Conservation (phyloP, 2,113 vertebrate genomes). For the Scatophagus argus region DNA sequence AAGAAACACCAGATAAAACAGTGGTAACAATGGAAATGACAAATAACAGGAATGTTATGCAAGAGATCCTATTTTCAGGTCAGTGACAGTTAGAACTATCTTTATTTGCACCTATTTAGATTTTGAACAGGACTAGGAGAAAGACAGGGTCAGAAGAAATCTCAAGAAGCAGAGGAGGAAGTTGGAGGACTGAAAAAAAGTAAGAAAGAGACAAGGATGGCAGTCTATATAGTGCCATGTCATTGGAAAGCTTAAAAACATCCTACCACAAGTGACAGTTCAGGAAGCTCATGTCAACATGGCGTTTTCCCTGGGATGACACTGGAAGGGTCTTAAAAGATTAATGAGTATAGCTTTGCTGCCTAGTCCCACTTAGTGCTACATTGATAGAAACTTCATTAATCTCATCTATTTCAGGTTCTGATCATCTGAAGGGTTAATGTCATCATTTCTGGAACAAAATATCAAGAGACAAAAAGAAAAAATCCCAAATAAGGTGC, state of each 20-base stretch:
- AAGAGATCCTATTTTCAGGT: background rate
- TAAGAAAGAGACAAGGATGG: slow-evolving; percentile 23
- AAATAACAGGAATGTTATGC: background rate
- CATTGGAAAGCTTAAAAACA: slow-evolving; percentile 54
- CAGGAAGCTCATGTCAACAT: slow-evolving; percentile 61
- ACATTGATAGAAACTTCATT: slow-evolving; percentile 53
- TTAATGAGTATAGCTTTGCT: slow-evolving; percentile 63
- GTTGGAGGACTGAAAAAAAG: slow-evolving; percentile 34
- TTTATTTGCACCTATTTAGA: slow-evolving; percentile 15
- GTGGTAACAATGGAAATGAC: background rate
- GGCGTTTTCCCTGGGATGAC: slow-evolving; percentile 43
- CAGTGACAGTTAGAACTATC: background rate
- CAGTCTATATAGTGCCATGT: slow-evolving; percentile 36
- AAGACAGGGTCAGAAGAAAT: background rate
- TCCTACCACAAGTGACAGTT: slow-evolving; percentile 58
- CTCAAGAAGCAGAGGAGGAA: slow-evolving; percentile 3
- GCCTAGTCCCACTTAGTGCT: slow-evolving; percentile 49
- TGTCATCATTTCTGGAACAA: slow-evolving; percentile 26
- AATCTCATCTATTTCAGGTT: slow-evolving; percentile 54
- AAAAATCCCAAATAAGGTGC: background rate
- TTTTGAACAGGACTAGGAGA: background rate
- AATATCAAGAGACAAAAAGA: background rate
- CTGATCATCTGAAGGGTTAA: slow-evolving; percentile 10
- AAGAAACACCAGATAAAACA: background rate
- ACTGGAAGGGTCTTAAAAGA: slow-evolving; percentile 67